phyloP scores from a whole-genome alignment of 2,113 vertebrate species.

The Corapipo altera region DNA sequence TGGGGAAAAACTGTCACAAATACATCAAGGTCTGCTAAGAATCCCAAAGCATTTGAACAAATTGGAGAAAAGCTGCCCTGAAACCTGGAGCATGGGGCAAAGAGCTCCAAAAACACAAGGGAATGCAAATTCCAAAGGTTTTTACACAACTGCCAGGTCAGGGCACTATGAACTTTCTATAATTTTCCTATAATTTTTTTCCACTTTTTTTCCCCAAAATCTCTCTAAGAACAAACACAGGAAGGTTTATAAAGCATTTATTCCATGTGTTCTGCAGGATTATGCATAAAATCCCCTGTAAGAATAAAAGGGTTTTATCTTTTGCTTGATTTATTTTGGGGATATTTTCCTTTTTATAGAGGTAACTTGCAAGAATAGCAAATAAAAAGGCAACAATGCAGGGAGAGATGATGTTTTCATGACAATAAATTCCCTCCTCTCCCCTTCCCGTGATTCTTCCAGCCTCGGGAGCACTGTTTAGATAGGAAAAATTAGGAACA shows the following conservation, averaged over 20 bases:
- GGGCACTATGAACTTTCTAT: neutral
- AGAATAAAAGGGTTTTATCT: neutral
- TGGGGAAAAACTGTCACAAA: neutral
- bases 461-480: neutral
- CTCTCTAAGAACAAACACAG: rapidly evolving
- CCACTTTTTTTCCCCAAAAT: neutral
- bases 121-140: rapidly evolving
- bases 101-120: neutral
- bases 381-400: neutral
- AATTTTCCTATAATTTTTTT: rapidly evolving
- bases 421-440: neutral
- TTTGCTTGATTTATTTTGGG: neutral
- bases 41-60: neutral
- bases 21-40: neutral
- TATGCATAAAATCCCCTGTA: rapidly evolving
- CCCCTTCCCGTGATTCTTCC: neutral
- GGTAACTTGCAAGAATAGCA: neutral
- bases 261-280: neutral
- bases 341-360: neutral
- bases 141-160: rapidly evolving
- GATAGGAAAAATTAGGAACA: neutral
- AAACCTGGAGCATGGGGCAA: neutral
- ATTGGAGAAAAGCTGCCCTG: neutral
- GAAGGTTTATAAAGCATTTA: neutral
- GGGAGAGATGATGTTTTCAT: neutral